Evolutionary conservation across 2,113 vertebrate genomes (phyloP).

Genomic region (Eptesicus fuscus): DNA sequence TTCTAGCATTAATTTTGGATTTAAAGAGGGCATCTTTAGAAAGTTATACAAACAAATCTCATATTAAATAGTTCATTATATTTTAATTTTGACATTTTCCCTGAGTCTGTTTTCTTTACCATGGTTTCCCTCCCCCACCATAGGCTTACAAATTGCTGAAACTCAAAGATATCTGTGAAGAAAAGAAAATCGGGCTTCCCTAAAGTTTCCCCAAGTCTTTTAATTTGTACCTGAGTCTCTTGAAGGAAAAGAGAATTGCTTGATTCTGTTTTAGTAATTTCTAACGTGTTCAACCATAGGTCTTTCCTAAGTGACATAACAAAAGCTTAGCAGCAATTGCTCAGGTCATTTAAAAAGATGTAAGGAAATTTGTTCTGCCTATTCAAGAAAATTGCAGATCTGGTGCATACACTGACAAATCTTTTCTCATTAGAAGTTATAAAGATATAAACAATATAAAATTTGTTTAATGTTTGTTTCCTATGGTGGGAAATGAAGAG

Average conservation of each 20-base stretch:
- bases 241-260: neutral
- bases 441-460: neutral
- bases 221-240: neutral
- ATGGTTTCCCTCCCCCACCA: neutral
- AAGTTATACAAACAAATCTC: neutral
- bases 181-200: neutral
- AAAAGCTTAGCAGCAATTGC: neutral
- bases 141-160: conserved; percentile 4
- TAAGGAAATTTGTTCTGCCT: conserved; percentile 15
- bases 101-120: neutral
- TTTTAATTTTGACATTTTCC: conserved; percentile 19
- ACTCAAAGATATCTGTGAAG: neutral
- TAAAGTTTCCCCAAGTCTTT: neutral
- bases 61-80: neutral
- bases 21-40: neutral
- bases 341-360: neutral
- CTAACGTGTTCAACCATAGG: neutral
- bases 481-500: neutral
- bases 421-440: neutral
- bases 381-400: neutral
- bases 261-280: conserved; percentile 1
- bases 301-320: neutral
- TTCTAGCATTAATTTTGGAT: neutral
- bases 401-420: neutral
- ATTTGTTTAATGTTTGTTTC: neutral